Evolutionary conservation across 2,888 invertebrate genomes (phyloP), one percentile per base, ranked within the genome.

Genomic region (Lottia scabra): DNA sequence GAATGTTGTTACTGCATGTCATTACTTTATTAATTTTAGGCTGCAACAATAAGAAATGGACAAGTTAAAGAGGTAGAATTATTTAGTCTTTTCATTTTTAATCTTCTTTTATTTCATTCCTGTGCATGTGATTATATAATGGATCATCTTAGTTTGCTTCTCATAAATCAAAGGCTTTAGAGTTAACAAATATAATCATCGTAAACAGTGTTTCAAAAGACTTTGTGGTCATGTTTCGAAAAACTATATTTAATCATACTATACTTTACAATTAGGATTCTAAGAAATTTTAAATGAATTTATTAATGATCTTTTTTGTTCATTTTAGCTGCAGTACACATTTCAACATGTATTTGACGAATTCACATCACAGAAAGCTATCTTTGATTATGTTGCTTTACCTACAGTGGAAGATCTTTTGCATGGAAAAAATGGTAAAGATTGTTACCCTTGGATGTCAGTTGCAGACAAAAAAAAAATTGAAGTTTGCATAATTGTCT

Each of bases 321-420:
- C n/a, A 19, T 64, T 70, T 19, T 80, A 85, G 85, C 81, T 83
- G 23, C 83, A 81, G 94, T 98, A 90, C 94, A 89, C 89, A 48
- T 92, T 92, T 83, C 89, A 94, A 85, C 93, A 94, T 85, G 95
- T 99, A 45, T 99, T 98, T 91, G 94, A 94, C 81, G 93, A 94
- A 0, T 92, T 81, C 64, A 91, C 94, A 0, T 90, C 92, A 0
- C 99, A 99, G 87, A 94, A 94, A 86, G 94, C 95, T 75, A 91
- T 97, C 5, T 98, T 97, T 90, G 93, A 95, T 76, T 91, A 93
- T 82, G 94, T 96, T 0, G 95, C 96, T 0, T 91, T 94, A 67
- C 98, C 97, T 0, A 91, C 99, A 19, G 94, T 99, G 0, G 94
- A 96, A 68, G 91, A 92, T 80, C 90, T 99, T 8, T 91, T 99